Evolutionary conservation across 2,797 vertebrate genomes (phyloP), one percentile per base, ranked within the genome.

Genomic region (Tauraco hartlaubi): DNA sequence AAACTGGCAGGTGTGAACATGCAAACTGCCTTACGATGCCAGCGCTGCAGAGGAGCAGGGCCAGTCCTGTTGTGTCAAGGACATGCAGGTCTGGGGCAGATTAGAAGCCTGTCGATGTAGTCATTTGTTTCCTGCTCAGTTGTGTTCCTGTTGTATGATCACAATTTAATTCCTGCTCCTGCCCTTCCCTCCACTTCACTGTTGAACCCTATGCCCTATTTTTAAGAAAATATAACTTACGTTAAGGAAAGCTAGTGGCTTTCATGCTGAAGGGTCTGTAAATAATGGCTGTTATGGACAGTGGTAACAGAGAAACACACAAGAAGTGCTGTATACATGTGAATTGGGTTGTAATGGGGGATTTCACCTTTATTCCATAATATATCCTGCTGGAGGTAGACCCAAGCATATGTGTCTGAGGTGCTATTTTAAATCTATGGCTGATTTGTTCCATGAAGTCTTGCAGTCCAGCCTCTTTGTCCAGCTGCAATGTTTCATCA

Each of bases 61-160:
- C 29, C 49, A 35, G 31, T 68, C 68, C 76, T 68, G n/a, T 68
- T 48, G 44, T n/a, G 81, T 85, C 68, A 85, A 83, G 92, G 87
- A 48, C 61, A 23, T 0, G 1, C 48, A 52, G 48, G 12, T 71
- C 48, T 39, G 31, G 39, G 59, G 28, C 39, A 81, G 26, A 52
- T 46, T 43, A 75, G 67, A 59, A 82, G 26, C 33, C n/a, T 46
- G 31, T 52, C 2, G 4, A 22, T 7, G 2, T 9, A 41, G 33
- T 69, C 14, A 59, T 90, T 84, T 81, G 7, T 90, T 92, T 84
- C 31, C 19, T 55, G 17, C 39, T 85, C 61, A 0, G 0, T 29
- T 75, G 21, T 58, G 35, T 88, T 92, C 54, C 64, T 67, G 10
- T 69, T 84, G 6, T 51, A 28, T 11, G 33, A 28, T 13, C 11